These are phyloP conservation scores for Eumerus sabulonum DNA, from an alignment of 2,888 invertebrate genomes.

Conservation along the genomic window DNA sequence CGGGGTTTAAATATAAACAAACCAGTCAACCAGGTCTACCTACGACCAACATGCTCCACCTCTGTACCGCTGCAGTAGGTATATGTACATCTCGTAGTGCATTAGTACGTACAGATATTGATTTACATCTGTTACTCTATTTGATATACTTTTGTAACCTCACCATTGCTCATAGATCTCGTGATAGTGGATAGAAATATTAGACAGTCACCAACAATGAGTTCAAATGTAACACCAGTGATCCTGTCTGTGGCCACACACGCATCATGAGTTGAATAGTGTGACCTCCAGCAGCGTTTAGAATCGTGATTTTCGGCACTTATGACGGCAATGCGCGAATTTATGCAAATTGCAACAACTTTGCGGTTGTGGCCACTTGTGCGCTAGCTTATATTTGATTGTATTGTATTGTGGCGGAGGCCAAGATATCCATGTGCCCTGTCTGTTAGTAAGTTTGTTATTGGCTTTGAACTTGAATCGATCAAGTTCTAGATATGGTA, in stretches of 20 bases:
- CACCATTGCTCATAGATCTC: not conserved
- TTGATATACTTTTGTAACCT: constrained; percentile 1
- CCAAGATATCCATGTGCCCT: constrained; percentile 6
- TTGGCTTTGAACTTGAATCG: constrained; percentile 50
- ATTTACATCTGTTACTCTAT: not conserved
- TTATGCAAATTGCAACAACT: constrained; percentile 65
- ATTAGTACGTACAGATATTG: not conserved
- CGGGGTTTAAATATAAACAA: constrained; percentile 41
- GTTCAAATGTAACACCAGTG: not conserved
- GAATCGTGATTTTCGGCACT: constrained; percentile 57
- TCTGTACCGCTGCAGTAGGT: not conserved
- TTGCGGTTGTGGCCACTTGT: constrained; percentile 3
- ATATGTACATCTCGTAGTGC: not conserved
- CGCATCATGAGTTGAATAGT: constrained; percentile 53
- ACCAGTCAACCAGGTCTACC: constrained; percentile 45
- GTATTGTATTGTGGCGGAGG: constrained; percentile 19
- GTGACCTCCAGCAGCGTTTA: constrained; percentile 57
- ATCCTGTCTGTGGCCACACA: constrained; percentile 19
- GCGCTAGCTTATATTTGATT: not conserved
- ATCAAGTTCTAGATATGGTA: constrained; percentile 62
- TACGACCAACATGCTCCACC: constrained; percentile 2
- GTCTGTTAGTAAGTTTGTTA: constrained; percentile 37
- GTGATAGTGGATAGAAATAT: not conserved
- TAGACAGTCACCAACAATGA: not conserved
- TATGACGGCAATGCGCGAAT: constrained; percentile 58